Evolutionary conservation across 2,113 vertebrate species (phyloP).

Genomic region (Apteryx owenii): DNA sequence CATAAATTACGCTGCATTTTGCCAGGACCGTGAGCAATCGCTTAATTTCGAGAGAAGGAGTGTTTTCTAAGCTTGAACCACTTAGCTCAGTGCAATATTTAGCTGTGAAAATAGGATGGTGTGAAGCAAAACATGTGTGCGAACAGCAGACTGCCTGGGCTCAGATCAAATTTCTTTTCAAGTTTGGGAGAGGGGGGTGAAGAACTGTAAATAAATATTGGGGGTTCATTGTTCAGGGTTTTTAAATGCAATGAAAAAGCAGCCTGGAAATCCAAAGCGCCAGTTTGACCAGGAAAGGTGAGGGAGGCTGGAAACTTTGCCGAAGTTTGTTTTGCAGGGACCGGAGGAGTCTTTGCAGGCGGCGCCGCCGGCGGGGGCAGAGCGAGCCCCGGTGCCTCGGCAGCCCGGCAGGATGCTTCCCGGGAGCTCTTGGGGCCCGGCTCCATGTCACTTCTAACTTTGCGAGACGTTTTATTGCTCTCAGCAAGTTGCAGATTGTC

Average conservation of each 20-base stretch:
- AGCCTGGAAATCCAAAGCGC: background rate
- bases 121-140: background rate
- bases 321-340: background rate
- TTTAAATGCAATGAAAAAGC: background rate
- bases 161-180: background rate
- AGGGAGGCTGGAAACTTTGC: background rate
- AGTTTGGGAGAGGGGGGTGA: background rate
- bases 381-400: background rate
- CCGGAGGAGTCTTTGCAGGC: background rate
- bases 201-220: background rate
- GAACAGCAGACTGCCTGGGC: background rate
- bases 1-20: constrained; percentile 76
- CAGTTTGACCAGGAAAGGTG: background rate
- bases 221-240: background rate
- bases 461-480: constrained; percentile 59
- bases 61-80: constrained; percentile 21
- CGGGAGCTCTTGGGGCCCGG: background rate
- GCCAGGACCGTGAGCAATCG: constrained; percentile 51
- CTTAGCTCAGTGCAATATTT: background rate
- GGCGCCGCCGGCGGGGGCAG: rapidly evolving
- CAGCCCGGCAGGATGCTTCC: background rate
- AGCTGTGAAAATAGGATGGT: background rate
- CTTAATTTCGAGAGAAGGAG: constrained; percentile 47
- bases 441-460: constrained; percentile 49
- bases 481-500: constrained; percentile 79